Conservation (phyloP, 1,140 invertebrate species). For the Pseudomyrmex pallidus region DNA sequence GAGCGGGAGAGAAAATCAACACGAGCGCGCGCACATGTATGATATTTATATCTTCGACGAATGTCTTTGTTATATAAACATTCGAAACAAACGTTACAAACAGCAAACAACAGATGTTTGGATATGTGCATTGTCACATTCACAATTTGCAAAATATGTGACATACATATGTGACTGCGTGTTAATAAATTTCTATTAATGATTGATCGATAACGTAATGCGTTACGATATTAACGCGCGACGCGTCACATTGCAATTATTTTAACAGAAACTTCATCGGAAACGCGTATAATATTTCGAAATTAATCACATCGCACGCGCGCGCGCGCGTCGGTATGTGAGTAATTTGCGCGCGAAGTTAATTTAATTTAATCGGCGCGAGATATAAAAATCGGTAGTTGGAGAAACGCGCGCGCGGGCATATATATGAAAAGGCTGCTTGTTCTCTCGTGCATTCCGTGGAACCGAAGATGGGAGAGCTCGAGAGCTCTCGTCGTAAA, state of each 20-base stretch:
- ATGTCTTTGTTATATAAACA: neutral
- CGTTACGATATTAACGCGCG: no score
- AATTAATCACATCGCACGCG: no score
- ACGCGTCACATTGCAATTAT: no score
- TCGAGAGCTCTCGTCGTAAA: slow-evolving; percentile 65
- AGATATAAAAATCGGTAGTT: neutral
- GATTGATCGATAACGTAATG: no score
- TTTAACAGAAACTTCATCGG: no score
- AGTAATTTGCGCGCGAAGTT: no score
- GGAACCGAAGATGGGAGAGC: slow-evolving; percentile 36
- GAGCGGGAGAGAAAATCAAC: slow-evolving; percentile 38
- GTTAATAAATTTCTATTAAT: no score
- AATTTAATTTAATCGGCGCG: no score
- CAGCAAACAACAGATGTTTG: neutral
- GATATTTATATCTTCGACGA: neutral
- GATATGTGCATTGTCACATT: neutral
- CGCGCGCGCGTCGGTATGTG: no score
- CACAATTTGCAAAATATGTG: no score
- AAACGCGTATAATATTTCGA: no score
- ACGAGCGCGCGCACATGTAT: neutral
- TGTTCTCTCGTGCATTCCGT: slow-evolving; percentile 20
- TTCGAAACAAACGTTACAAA: neutral
- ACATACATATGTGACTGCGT: no score
- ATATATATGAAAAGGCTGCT: slow-evolving; percentile 49
- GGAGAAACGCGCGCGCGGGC: neutral